phyloP scores from a whole-genome alignment of 2,113 vertebrate genomes.

The Xiphophorus maculatus region DNA sequence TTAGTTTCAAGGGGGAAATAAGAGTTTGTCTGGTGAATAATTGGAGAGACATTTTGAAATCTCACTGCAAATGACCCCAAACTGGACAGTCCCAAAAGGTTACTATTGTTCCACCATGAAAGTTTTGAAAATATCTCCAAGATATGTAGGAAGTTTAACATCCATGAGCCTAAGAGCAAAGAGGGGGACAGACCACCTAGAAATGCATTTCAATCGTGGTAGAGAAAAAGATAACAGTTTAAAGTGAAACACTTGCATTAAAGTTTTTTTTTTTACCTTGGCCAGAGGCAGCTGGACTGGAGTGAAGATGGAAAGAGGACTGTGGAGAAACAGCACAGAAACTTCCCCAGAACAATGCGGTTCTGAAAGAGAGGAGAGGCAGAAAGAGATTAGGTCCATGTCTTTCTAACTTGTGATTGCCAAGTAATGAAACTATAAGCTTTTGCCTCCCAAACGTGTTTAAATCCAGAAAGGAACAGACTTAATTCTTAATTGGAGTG shows the following conservation, averaged over 20 bases:
- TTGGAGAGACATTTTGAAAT: no score
- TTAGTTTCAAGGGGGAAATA: no score
- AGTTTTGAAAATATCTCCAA: neutral
- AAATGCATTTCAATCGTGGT: neutral
- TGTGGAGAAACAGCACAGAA: neutral
- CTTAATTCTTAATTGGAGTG: neutral
- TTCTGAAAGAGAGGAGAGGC: conserved; percentile 18
- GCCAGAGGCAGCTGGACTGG: neutral
- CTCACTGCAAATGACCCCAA: neutral
- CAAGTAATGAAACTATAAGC: neutral
- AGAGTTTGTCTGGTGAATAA: no score
- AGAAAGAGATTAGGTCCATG: neutral
- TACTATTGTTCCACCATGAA: neutral
- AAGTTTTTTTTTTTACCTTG: conserved; percentile 24
- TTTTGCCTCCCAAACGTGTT: no score
- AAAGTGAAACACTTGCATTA: neutral
- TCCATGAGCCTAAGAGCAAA: neutral
- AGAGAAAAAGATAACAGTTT: neutral
- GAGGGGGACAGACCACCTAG: neutral
- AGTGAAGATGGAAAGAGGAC: neutral
- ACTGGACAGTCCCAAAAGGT: neutral
- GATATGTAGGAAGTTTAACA: neutral
- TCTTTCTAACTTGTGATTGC: neutral
- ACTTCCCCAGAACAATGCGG: neutral
- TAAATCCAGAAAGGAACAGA: neutral